Evolutionary conservation across 2,113 vertebrate genomes (phyloP).

Genomic region (Asarcornis scutulata): DNA sequence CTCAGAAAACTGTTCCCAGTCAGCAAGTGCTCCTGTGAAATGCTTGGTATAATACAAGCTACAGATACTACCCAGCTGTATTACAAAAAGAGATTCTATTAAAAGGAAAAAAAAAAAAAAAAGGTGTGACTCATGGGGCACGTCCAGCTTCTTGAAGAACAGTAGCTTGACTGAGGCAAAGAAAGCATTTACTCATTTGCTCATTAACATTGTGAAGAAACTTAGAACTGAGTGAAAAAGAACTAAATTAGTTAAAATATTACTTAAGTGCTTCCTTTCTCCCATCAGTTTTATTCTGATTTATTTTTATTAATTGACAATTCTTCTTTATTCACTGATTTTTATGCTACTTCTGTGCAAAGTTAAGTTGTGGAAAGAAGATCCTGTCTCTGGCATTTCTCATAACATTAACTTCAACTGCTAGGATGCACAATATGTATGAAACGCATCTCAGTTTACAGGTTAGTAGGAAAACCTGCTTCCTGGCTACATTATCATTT

Average conservation of each 20-base stretch:
- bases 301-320: not conserved
- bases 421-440: not conserved
- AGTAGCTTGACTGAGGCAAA: not conserved
- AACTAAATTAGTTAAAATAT: not conserved
- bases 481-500: not conserved
- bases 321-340: not conserved
- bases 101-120: not conserved
- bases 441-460: not conserved
- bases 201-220: not conserved
- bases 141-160: not conserved
- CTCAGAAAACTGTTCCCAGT: not conserved
- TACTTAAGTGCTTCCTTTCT: not conserved
- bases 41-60: not conserved
- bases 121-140: not conserved
- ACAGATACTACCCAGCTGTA: not conserved
- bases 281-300: not conserved
- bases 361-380: not conserved
- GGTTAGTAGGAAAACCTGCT: not conserved
- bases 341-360: not conserved
- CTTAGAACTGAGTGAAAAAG: not conserved
- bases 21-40: not conserved
- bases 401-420: not conserved
- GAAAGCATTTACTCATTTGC: not conserved
- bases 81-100: not conserved
- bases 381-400: not conserved